Conservation (phyloP, 2,888 invertebrate species). For the Spilarctia lutea region DNA sequence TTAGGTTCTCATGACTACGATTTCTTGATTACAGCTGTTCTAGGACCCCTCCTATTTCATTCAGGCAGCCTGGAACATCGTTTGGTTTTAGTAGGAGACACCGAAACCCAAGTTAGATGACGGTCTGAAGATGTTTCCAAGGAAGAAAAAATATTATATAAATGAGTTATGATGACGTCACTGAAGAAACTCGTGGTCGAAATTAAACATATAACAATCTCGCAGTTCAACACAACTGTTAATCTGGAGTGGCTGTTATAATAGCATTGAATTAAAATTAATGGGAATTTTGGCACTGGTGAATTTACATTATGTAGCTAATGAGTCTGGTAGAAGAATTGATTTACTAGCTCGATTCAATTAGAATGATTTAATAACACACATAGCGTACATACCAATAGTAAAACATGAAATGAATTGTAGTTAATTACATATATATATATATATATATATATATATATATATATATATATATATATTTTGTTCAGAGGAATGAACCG, state of each 20-base stretch:
- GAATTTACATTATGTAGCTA: constrained; percentile 10
- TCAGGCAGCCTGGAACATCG: too few species aligned
- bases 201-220: constrained; percentile 33
- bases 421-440: background rate
- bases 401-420: background rate
- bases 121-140: too few species aligned
- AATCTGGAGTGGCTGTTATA: constrained; percentile 27
- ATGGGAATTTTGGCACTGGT: constrained; percentile 10
- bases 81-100: too few species aligned
- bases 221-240: constrained; percentile 34
- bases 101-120: too few species aligned
- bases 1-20: constrained; percentile 29
- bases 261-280: constrained; percentile 13
- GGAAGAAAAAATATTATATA: too few species aligned
- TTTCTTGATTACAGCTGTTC: too few species aligned
- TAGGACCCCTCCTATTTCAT: too few species aligned
- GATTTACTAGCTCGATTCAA: constrained; percentile 1
- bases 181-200: constrained; percentile 28
- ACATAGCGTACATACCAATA: background rate
- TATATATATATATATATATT: too few species aligned
- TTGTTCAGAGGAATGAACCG: background rate
- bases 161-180: constrained; percentile 33
- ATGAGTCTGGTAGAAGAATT: background rate
- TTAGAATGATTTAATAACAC: background rate
- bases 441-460: too few species aligned